Evolutionary conservation across 2,888 invertebrate genomes (phyloP), one percentile per base, ranked within the genome.

Genomic region (Lamellibrachia columna): DNA sequence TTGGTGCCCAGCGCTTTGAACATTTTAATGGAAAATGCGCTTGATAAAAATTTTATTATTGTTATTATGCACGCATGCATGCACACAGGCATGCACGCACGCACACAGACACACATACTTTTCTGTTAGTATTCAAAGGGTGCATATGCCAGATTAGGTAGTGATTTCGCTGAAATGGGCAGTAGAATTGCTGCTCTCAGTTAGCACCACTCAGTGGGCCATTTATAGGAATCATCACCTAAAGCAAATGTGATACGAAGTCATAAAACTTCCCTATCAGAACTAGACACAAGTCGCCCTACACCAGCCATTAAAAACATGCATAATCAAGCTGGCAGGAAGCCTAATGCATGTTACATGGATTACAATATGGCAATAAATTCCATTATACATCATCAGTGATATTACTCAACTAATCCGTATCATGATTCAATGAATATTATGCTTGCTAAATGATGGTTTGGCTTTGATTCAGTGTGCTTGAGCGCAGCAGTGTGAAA

Each of bases 401-500:
- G 75, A 75, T 75, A 75, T 75, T 75, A 75, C 75, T 75, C 75
- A n/a, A n/a, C 75, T 75, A 75, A 75, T 75, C 75, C 75, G 75
- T 75, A 75, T 75, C 75, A 75, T 75, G 75, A 75, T 75, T 75
- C 75, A 75, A 75, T 75, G 75, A 75, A 75, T 75, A 75, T 75
- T 75, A 75, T 75, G 75, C 75, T 75, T 75, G 75, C 75, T 75
- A 75, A 75, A 75, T 75, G 75, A 75, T 75, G 75, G 75, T 75
- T 11, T 75, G 75, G 75, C 75, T 75, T 75, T 75, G 75, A 75
- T 75, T 75, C 75, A 75, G 75, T 75, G 75, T 75, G 75, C 75
- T 75, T 75, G 75, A 15, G 75, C 22, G 22, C 22, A 75, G 75
- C 75, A 22, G 75, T 75, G 75, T 75, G 75, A 75, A 75, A 75